phyloP scores from a whole-genome alignment of 2,888 invertebrate species.

The Labia minor region DNA sequence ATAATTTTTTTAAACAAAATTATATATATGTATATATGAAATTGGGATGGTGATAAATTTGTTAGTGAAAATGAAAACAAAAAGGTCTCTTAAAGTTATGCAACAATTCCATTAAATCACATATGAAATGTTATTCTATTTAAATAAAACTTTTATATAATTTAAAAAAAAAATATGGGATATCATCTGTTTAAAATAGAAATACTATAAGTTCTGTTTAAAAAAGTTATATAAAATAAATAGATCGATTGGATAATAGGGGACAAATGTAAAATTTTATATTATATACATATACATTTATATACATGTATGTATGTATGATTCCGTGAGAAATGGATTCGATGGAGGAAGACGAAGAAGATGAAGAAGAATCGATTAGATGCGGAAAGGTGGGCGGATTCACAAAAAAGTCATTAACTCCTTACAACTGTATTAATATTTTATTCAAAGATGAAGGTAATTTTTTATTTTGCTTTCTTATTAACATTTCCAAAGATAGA shows the following conservation, averaged over 20 bases:
- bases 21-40: too few relatives aligned
- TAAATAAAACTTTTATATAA: too few relatives aligned
- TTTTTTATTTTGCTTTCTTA: not conserved
- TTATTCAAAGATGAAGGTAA: not conserved
- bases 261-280: too few relatives aligned
- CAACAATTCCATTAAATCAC: too few relatives aligned
- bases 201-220: not conserved
- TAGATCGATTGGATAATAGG: not conserved
- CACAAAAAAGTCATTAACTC: not conserved
- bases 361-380: not conserved
- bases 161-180: too few relatives aligned
- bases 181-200: not conserved
- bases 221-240: not conserved
- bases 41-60: too few relatives aligned
- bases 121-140: too few relatives aligned
- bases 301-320: not conserved
- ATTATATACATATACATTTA: not conserved
- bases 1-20: too few relatives aligned
- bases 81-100: too few relatives aligned
- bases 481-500: not conserved
- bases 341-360: not conserved
- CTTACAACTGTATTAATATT: not conserved
- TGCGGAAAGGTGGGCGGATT: not conserved
- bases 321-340: not conserved
- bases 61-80: too few relatives aligned